These are phyloP conservation scores for Nemopilema nomurai DNA, from an alignment of 30 jellyfish, hydroid and myxozoan species.

Conservation along the genomic window DNA sequence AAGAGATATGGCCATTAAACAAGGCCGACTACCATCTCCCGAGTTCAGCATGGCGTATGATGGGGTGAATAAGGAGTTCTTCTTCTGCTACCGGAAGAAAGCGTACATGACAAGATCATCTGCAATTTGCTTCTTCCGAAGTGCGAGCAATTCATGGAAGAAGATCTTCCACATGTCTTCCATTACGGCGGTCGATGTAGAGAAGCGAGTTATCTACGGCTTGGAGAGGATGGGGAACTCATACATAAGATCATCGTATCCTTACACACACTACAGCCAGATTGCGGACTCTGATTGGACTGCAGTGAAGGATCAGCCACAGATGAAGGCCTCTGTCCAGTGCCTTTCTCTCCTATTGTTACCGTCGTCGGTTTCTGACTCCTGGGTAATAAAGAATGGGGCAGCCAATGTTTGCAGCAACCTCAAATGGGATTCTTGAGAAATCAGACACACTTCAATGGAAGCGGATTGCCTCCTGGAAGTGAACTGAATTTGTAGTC, in stretches of 20 bases:
- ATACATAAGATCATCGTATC: neutral
- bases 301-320: neutral
- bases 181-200: conserved; percentile 1
- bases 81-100: neutral
- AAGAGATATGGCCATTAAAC: neutral
- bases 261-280: neutral
- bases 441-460: neutral
- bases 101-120: neutral
- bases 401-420: neutral
- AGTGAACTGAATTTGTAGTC: too few relatives aligned
- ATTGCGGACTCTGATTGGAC: conserved; percentile 26
- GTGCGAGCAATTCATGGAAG: neutral
- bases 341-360: neutral
- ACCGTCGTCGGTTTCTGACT: neutral
- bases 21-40: conserved; percentile 10
- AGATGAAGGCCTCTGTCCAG: neutral
- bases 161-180: neutral
- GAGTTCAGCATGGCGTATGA: conserved; percentile 37
- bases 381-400: neutral
- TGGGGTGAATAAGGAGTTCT: conserved; percentile 25
- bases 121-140: neutral
- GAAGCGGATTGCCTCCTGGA: neutral
- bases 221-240: neutral
- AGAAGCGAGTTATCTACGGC: conserved; percentile 2
- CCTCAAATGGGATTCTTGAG: neutral